Evolutionary conservation across 2,797 vertebrate species (phyloP).

Genomic region (Gymnothorax reevesii): DNA sequence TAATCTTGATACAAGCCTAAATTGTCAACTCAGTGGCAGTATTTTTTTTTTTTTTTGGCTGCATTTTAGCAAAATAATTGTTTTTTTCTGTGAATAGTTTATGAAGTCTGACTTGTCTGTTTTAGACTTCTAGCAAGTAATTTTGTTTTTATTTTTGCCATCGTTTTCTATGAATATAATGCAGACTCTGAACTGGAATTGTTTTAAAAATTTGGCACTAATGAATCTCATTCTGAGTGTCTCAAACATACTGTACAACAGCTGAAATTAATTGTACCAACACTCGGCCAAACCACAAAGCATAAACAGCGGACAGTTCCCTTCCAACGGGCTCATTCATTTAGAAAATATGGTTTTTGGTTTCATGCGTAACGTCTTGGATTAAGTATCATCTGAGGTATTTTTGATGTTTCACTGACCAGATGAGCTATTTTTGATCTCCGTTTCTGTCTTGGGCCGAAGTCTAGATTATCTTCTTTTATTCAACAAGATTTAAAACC

Average conservation of each 20-base stretch:
- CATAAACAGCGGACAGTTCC: not conserved
- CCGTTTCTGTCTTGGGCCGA: not conserved
- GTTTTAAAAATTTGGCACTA: not conserved
- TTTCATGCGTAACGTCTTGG: not conserved
- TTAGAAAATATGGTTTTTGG: not conserved
- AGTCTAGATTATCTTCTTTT: not conserved
- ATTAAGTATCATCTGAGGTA: not conserved
- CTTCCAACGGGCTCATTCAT: not conserved
- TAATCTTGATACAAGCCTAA: too few relatives aligned
- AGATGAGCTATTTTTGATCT: not conserved
- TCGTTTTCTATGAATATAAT: not conserved
- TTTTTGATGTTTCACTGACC: not conserved
- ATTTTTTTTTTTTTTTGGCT: too few relatives aligned
- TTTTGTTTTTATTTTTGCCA: not conserved
- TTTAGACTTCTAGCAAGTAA: constrained; percentile 13
- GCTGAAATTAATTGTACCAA: not conserved
- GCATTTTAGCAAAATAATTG: too few relatives aligned
- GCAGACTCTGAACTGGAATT: not conserved
- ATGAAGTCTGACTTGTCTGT: constrained; percentile 10
- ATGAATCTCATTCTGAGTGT: constrained; percentile 14
- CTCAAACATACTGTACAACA: not conserved
- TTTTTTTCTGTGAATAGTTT: not conserved
- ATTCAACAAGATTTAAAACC: not conserved
- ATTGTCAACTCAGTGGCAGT: too few relatives aligned
- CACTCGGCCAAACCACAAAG: not conserved